Evolutionary conservation across 2,888 invertebrate species (phyloP), one percentile per base, ranked within the genome.

Genomic region (Epistrophe grossulariae): DNA sequence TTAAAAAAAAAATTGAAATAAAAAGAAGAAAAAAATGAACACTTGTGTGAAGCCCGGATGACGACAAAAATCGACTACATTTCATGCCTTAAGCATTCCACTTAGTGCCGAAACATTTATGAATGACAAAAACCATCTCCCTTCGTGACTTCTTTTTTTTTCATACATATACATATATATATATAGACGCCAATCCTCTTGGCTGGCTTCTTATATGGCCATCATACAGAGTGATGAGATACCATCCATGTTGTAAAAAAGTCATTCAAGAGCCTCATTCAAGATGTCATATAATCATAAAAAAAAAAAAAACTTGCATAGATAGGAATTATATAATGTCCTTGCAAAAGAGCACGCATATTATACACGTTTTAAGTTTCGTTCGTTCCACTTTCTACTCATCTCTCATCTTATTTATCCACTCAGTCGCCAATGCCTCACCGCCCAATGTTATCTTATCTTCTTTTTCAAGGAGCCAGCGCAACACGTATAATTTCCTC

Each of bases 201-300:
- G 31, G 24, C 31, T 59, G 19, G 15, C 0, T 52, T 19, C 50
- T 45, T 15, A n/a, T 31, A 31, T 9, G 43, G 45, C 28, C 17
- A n/a, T 70, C 17, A n/a, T 70, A 52, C 50, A 55, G 28, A 45
- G 2, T 24, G 19, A 24, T 43, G 19, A 11, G 17, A 60, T 60
- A 11, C 13, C 31, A 43, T 48, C 59, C 59, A 62, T 85, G 35
- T 35, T 68, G 68, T 68, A 50, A 68, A 68, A n/a, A 81, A 74
- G 40, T 70, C 74, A 78, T 79, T 79, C 82, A 85, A 82, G 74
- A 74, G 64, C 71, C 78, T 78, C 43, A 85, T 85, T 78, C 74
- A 85, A 79, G 78, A 82, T 55, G 82, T 82, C 82, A 79, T 79
- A 82, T 82, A 82, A 79, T 82, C 82, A 71, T 40, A 74, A 73